Evolutionary conservation across 2,113 vertebrate species (phyloP), one percentile per base, ranked within the genome.

Genomic region (Lynx canadensis): DNA sequence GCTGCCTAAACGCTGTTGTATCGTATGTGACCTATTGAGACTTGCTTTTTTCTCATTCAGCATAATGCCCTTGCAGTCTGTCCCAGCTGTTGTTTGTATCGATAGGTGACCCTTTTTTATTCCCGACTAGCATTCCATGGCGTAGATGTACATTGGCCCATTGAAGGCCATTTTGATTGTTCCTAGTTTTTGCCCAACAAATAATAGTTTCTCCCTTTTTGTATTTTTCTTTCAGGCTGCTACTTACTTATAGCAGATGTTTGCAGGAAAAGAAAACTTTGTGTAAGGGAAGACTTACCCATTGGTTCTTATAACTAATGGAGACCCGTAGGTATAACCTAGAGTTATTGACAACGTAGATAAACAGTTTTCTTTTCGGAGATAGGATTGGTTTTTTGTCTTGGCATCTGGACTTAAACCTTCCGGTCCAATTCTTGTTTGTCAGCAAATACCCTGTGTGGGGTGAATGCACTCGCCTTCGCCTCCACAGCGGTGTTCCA

Each of bases 171-270:
- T 85, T 82, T 94, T 83, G 57, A 15, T 66, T 68, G n/a, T 88
- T 86, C 66, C n/a, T 10, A 52, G 27, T 79, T 87, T 89, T 12
- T 2, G 55, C 23, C 14, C 66, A 84, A 36, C 31, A 83, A 55
- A 63, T 63, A 41, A 78, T 69, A 31, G 94, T 96, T 79, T 27
- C 5, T 93, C 10, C 95, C 48, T 38, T 36, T 79, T 76, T 7
- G 36, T 79, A 6, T 60, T 94, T 82, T 89, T 68, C 38, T 57
- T 91, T 33, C 8, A 52, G 16, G 45, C n/a, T 68, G 18, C 33
- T 81, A 27, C 33, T 92, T 81, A 27, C 33, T 92, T 97, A 92
- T 97, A 82, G 74, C 71, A 98, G n/a, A 25, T 88, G 38, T 82
- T 98, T 93, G 73, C 0, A 1, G 68, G 95, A 88, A 94, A 96